phyloP scores from a whole-genome alignment of 2,797 vertebrate species.

The Enteromius thamalakanensis region DNA sequence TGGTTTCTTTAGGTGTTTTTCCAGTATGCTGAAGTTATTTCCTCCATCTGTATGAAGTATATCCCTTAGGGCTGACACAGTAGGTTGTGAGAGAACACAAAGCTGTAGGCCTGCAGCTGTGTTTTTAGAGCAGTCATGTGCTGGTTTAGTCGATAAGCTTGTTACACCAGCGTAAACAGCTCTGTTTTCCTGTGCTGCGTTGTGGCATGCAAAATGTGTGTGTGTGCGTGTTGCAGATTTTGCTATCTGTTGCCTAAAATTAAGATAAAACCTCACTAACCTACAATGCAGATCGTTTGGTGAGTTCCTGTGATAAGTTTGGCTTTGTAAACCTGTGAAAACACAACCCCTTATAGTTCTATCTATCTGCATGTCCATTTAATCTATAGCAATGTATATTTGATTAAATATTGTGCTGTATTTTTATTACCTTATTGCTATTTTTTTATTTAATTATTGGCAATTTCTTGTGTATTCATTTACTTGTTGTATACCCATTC shows the following conservation, averaged over 20 bases:
- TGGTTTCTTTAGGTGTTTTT: not conserved
- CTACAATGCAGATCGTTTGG: not conserved
- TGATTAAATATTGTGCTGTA: no score
- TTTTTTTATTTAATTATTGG: no score
- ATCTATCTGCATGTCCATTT: not conserved
- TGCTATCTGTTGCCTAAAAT: not conserved
- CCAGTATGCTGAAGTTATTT: not conserved
- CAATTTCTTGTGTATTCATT: no score
- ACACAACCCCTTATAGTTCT: not conserved
- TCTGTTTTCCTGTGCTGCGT: conserved; percentile 24
- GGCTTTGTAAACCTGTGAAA: not conserved
- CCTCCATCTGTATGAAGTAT: not conserved
- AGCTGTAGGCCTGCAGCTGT: conserved; percentile 1
- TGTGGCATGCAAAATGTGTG: conserved; percentile 3
- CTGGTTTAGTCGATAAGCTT: conserved; percentile 8
- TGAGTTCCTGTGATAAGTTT: not conserved
- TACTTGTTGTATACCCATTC: no score
- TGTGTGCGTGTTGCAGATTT: conserved; percentile 2
- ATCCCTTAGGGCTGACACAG: not conserved
- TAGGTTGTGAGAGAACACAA: not conserved
- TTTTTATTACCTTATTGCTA: not conserved
- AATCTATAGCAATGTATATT: not conserved
- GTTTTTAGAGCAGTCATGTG: conserved; percentile 7
- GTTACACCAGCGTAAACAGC: not conserved
- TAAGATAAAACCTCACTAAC: not conserved